Conservation (phyloP, 64 coral and sea anemone genomes). For the Actinia equina region DNA sequence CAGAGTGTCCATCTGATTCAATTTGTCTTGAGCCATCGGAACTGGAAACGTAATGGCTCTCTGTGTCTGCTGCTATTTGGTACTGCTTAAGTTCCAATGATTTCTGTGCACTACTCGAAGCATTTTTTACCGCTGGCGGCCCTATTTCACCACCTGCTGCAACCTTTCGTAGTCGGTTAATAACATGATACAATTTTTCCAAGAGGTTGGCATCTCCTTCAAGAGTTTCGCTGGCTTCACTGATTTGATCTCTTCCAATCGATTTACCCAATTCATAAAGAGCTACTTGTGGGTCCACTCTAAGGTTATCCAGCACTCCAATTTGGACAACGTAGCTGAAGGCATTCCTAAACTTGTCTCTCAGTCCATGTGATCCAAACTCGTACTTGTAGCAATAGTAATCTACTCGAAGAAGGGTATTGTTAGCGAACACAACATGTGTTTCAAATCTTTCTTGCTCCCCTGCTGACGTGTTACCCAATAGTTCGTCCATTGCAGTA, state of each 20-base stretch:
- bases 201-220: neutral
- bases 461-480: too few species aligned
- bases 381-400: conserved; percentile 48
- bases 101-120: too few species aligned
- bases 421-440: too few species aligned
- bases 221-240: neutral
- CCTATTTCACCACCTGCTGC: neutral
- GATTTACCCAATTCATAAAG: conserved; percentile 33
- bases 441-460: too few species aligned
- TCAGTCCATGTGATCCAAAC: neutral
- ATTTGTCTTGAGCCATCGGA: neutral
- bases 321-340: conserved; percentile 35
- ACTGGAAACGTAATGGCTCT: neutral
- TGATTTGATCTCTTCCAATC: conserved; percentile 12
- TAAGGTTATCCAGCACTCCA: conserved; percentile 29
- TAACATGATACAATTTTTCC: conserved; percentile 1
- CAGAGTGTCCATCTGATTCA: neutral
- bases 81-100: neutral
- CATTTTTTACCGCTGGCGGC: neutral
- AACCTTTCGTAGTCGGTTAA: neutral
- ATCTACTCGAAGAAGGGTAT: too few species aligned
- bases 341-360: neutral
- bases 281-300: conserved; percentile 22
- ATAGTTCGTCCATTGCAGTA: too few species aligned
- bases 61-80: neutral